phyloP scores from a whole-genome alignment of 2,797 vertebrate species.

The Eremophila alpestris region DNA sequence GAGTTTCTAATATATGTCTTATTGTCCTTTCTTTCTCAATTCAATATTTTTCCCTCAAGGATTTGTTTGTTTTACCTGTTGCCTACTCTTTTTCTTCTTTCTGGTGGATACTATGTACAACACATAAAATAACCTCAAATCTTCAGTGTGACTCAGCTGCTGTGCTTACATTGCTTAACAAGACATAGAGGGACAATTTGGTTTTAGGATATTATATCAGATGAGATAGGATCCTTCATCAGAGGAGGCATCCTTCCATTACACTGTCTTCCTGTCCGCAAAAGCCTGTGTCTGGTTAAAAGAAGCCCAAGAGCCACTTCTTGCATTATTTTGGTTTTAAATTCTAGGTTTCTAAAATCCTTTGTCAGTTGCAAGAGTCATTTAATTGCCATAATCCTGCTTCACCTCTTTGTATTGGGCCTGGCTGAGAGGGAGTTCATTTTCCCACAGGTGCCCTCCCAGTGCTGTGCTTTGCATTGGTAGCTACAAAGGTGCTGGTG shows the following conservation, averaged over 20 bases:
- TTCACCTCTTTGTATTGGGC: background rate
- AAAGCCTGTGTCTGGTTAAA: background rate
- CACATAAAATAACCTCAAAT: background rate
- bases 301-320: background rate
- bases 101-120: background rate
- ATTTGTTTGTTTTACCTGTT: background rate
- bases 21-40: background rate
- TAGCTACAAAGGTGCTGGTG: background rate
- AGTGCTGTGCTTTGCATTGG: background rate
- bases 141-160: background rate
- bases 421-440: background rate
- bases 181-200: background rate
- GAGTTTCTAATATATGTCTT: background rate
- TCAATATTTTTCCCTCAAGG: background rate
- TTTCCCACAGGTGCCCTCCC: background rate
- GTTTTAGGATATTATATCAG: background rate
- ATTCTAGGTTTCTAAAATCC: background rate
- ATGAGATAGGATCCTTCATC: background rate
- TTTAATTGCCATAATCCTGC: background rate
- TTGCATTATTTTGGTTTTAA: background rate
- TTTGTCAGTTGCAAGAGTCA: background rate
- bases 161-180: background rate
- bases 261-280: background rate
- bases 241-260: background rate
- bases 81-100: background rate